Base-by-base conservation (phyloP, 2,888 invertebrate genomes). In the Gnatocerus cornutus region DNA sequence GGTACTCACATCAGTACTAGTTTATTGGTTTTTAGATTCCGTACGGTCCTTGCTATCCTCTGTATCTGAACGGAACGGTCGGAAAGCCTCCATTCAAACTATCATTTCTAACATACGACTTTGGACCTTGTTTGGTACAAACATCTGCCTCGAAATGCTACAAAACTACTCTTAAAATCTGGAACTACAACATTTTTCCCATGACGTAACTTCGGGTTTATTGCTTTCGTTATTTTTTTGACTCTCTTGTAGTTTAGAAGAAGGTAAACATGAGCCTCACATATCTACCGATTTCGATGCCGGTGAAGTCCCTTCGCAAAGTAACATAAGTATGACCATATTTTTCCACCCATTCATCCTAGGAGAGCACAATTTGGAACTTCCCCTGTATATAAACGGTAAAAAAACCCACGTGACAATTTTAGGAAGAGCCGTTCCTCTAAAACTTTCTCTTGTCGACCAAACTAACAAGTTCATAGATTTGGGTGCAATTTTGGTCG, bases 111-210 rank as follows among this genome's bases (percentile, higher is more conserved):
- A 82, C 87, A n/a, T 87, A 88, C 77, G 87, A 92, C 82, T 93
- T 92, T 84, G 91, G 90, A 3, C 87, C 88, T 69, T 90, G 91
- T 78, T 88, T 92, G 72, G 83, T 90, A 1, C 88, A 89, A 77
- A 86, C 87, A 3, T 86, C 86, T 7, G 85, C 85, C 37, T 71
- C 81, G 0, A 85, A 86, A 0, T 87, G 87, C 73, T 88, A 88
- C 79, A 85, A 72, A 13, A 77, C 80, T 7, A 68, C 74, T 27
- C 77, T 87, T n/a, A 75, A 78, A 10, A 79, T 87, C 61, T 83
- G 74, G 21, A 87, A 86, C 73, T 76, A 79, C 13, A 84, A 85
- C 13, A 75, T 75, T 30, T 69, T 56, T n/a, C 68, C 82, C 10
- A 74, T 80, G 48, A 75, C 80, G 86, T 85, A 77, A 80, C n/a